phyloP scores from a whole-genome alignment of 2,113 vertebrate genomes.

The Rhea americana region DNA sequence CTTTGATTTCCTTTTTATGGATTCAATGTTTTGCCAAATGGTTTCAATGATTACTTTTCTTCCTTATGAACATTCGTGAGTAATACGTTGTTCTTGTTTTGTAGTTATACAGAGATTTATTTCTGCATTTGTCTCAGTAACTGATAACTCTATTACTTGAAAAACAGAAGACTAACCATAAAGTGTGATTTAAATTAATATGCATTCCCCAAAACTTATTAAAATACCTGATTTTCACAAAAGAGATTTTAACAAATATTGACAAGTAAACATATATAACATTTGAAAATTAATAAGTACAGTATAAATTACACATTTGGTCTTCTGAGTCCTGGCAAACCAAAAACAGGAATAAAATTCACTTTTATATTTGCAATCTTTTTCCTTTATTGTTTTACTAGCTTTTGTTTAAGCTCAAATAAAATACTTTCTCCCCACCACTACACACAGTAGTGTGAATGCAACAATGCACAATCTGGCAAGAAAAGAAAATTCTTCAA shows the following conservation, averaged over 20 bases:
- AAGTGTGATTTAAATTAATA: too few relatives aligned
- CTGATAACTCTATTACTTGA: not conserved
- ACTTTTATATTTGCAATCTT: not conserved
- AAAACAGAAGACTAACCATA: not conserved
- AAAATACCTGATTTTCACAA: not conserved
- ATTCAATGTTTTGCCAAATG: not conserved
- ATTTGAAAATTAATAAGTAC: not conserved
- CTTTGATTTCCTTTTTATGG: not conserved
- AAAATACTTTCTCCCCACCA: not conserved
- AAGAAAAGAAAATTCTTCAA: not conserved
- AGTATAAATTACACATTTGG: not conserved
- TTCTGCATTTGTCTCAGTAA: not conserved
- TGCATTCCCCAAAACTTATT: not conserved
- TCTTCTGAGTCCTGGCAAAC: not conserved
- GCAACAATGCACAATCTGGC: not conserved
- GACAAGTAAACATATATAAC: not conserved
- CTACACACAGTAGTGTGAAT: not conserved
- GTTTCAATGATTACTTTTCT: not conserved
- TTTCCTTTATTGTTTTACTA: not conserved
- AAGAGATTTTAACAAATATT: not conserved
- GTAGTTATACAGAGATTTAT: not conserved
- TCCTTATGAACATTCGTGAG: not conserved
- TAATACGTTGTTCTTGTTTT: not conserved
- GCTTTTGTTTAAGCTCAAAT: not conserved
- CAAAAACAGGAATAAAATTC: not conserved